These are phyloP conservation scores for Caerostris darwini DNA, from an alignment of 1,140 invertebrate species.

Conservation along the genomic window DNA sequence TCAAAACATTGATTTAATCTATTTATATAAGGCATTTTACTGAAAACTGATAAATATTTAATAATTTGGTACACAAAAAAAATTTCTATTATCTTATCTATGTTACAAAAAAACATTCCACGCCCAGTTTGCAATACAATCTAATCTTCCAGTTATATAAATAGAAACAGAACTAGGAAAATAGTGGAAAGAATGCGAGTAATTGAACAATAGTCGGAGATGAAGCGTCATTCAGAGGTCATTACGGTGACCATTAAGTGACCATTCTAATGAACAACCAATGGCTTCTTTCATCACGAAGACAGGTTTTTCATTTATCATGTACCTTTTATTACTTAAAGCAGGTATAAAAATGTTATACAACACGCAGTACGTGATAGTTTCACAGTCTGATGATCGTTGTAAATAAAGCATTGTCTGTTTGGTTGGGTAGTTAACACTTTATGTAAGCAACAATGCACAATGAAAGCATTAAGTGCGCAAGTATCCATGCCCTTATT, in stretches of 20 bases:
- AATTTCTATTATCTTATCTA: neutral
- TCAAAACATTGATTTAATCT: no score
- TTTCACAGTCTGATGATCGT: conserved; percentile 36
- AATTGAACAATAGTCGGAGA: neutral
- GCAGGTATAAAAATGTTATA: neutral
- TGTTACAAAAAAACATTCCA: neutral
- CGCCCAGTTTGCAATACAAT: neutral
- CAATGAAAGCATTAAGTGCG: no score
- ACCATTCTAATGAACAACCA: conserved; percentile 51
- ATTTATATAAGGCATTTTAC: no score
- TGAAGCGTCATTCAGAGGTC: conserved; percentile 56
- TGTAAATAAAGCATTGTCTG: neutral
- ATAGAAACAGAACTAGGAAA: neutral
- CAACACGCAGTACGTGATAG: conserved; percentile 8
- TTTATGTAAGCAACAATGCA: neutral
- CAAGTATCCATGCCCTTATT: no score
- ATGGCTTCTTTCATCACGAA: conserved; percentile 1
- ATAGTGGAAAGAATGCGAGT: neutral
- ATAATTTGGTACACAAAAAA: neutral
- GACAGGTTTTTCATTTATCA: conserved; percentile 47
- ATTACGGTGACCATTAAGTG: conserved; percentile 72
- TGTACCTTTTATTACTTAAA: conserved; percentile 33
- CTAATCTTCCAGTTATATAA: neutral
- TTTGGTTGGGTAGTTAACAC: neutral
- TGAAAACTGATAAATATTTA: no score